Evolutionary conservation across 2,113 vertebrate species (phyloP), one percentile per base, ranked within the genome.

Genomic region (Cyphomyrus plagiostoma): DNA sequence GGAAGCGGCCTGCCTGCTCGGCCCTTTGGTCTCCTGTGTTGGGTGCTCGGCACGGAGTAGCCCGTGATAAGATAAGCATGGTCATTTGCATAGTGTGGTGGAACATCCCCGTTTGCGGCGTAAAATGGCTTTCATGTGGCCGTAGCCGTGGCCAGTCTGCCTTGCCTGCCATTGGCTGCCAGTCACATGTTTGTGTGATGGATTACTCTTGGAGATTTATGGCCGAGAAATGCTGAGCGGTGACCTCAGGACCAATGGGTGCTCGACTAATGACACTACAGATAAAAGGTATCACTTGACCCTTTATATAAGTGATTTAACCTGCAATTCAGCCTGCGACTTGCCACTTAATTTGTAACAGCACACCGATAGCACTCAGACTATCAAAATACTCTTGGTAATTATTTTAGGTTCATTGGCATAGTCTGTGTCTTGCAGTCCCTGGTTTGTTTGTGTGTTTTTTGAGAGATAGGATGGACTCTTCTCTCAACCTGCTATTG

Each of bases 281-380:
- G 90, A 92, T 92, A 85, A 92, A 92, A 46, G 52, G 35, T 84
- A 91, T 84, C 1, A 89, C 91, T 87, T 92, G 85, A 86, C 58
- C 90, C 86, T 88, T 93, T 90, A 92, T 90, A 66, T 94, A 92
- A 93, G 90, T 66, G 82, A 48, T 48, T 84, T 84, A 84, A 84
- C 82, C 82, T 84, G 82, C 42, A 84, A 84, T 46, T 84, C 45
- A 84, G 80, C 89, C 86, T 89, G 62, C 88, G 91, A 88, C n/a
- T 70, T 89, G 89, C 21, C 48, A 2, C 74, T 82, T 49, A 84
- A 88, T 80, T n/a, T 70, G 23, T 48, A 26, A 52, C 26, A 49
- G 35, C 49, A 62, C 89, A 90, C 21, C 42, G 23, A 88, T 82
- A 35, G 26, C 89, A 23, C 86, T 89, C 17, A 50, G 26, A n/a